Evolutionary conservation across 2,888 invertebrate genomes (phyloP), one percentile per base, ranked within the genome.

Genomic region (Notodonta ziczac): DNA sequence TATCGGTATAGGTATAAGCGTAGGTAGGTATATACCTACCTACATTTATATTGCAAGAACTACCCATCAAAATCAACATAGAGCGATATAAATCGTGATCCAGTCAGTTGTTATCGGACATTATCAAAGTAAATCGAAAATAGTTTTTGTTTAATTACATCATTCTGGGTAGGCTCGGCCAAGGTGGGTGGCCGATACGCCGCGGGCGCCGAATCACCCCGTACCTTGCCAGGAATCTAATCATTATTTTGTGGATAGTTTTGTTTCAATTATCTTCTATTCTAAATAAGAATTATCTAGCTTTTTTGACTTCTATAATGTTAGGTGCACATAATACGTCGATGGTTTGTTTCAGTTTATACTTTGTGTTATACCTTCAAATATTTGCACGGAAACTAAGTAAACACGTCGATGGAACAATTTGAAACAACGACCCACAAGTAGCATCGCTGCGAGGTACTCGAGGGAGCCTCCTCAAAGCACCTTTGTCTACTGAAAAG

Each of bases 51-150:
- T n/a, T 48, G 44, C 44, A 44, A 13, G 13, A 13, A 44, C 44
- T 44, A 9, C 7, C 10, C 4, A 58, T 57, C 56, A 60, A 75
- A 81, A 81, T 80, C 76, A 80, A 76, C 72, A 62, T 74, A 74
- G 69, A 76, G 64, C 76, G 72, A 73, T 72, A 67, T 69, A 76
- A 79, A 75, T 71, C 64, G 70, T 77, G 70, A 66, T 75, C 74
- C 74, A 76, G 78, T 80, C 77, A 72, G 69, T 69, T 75, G 76
- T 79, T 85, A 84, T 86, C 84, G 72, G 71, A 59, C 65, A 76
- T 80, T 84, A 88, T 86, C 83, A 83, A 85, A 87, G 85, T 83
- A 85, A 84, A 86, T 85, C 83, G 79, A 80, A 74, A 83, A 72
- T 72, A 66, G 72, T 77, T 85, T 67, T 76, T 72, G 61, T 67